Percentiles rank a stretch among this genome's conserved stretches.
phyloP scores from a whole-genome alignment of 2,888 invertebrate genomes.

The Macaria notata region DNA sequence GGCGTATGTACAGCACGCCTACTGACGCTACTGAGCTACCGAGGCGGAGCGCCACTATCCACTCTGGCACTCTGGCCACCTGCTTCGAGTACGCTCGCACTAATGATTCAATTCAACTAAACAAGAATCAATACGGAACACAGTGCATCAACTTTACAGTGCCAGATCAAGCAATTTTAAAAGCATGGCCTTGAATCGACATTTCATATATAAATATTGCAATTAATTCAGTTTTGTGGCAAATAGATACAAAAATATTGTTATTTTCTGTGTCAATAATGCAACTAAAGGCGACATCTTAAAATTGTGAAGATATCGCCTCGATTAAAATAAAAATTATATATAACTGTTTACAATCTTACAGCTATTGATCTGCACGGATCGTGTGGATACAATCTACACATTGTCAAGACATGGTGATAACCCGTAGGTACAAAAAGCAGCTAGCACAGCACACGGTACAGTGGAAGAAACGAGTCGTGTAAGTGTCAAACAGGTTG shows the following conservation, averaged over 20 bases:
- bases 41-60: conserved; percentile 27
- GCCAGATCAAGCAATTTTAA: conserved; percentile 43
- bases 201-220: conserved; percentile 5
- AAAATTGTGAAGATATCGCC: conserved; percentile 12
- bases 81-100: conserved; percentile 24
- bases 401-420: conserved; percentile 76
- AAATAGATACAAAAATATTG: not conserved
- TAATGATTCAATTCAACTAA: conserved; percentile 34
- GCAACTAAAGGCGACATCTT: conserved; percentile 10
- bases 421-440: conserved; percentile 81
- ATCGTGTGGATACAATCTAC: conserved; percentile 68
- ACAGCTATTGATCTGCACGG: conserved; percentile 48
- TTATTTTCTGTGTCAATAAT: conserved; percentile 1
- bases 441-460: conserved; percentile 82
- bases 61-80: conserved; percentile 19
- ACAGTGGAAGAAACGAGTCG: conserved; percentile 81
- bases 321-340: conserved; percentile 10
- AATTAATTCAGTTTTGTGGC: not conserved
- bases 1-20: conserved; percentile 28
- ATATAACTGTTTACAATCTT: conserved; percentile 30
- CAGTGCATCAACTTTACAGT: conserved; percentile 76
- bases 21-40: no score
- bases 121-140: conserved; percentile 38
- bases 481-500: conserved; percentile 79
- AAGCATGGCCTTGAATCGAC: conserved; percentile 30